Base-by-base conservation (phyloP, 2,113 vertebrate species). In the Gnathonemus echidnorhynchus region DNA sequence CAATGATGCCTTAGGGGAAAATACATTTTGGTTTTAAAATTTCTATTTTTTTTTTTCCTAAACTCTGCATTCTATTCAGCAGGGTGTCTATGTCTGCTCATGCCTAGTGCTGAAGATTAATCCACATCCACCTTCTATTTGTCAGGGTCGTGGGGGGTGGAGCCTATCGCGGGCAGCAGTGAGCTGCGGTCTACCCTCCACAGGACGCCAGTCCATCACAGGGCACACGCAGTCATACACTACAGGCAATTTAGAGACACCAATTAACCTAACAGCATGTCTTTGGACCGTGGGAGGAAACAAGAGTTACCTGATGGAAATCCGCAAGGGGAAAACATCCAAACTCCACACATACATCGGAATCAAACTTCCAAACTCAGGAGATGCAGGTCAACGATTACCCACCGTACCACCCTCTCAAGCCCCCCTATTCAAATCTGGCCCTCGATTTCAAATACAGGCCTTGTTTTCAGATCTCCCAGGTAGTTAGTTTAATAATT, bases 1-100 rank as follows among this genome's bases (percentile, higher is more conserved):
- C 88, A 90, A 45, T 42, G 89, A 80, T 89, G 21, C 62, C 48
- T 91, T 90, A 92, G 89, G 92, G 42, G 35, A 70, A 46, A 90
- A 87, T 42, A 21, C 52, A 53, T 53, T 88, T 24, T 88, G 56
- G 13, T 53, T 87, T 48, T 35, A 27, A 50, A 50, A 21, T 52
- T 50, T 56, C 45, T 2, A 42, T n/a, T 85, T 85, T 46, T 83
- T 35, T 85, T 85, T 48, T 3, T 10, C 39, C 39, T n/a, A n/a
- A 85, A 83, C 35, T 11, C 31, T 74, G 66, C 11, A 31, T 74
- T 74, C 31, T 74, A 42, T 80, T 80, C 74, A 80, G 35, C 74
- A 8, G 15, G 31, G 35, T 42, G 13, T 42, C 74, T 42, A 19
- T 80, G 74, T 80, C 5, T 35, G 15, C 35, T 80, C 74, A 39